Base-by-base conservation (phyloP, 2,113 vertebrate genomes). In the Lepidothrix coronata region DNA sequence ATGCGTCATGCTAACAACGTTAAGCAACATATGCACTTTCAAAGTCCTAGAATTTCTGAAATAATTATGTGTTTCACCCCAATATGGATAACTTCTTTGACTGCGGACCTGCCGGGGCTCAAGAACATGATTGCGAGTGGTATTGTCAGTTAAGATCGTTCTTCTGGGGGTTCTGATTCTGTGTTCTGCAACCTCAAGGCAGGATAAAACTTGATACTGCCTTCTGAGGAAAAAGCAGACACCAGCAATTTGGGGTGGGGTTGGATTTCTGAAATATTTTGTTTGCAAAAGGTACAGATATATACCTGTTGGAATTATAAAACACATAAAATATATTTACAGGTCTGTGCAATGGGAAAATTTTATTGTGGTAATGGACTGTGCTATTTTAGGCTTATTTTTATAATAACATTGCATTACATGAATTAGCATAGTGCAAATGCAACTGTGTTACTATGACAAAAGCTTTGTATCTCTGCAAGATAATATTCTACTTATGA, bases 11-110 rank as follows among this genome's bases (percentile, higher is more conserved):
- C n/a, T 88, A 54, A 43, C 58, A 70, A 24, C 0, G 0, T 43
- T 49, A 49, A 41, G 6, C 54, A 33, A 25, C 44, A 20, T 21
- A 12, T 31, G 18, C 4, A 12, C n/a, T 66, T 83, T 80, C 31
- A 41, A 61, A 83, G 25, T n/a, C 41, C 39, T 44, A 37, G n/a
- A 52, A 62, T 63, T 81, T 94, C 54, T 58, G 61, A 43, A 92
- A 71, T 19, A 85, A 68, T 75, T 63, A 17, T 0, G 0, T 28
- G 8, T 71, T 12, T 49, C 11, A 55, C 33, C 14, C 16, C 22
- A 48, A 0, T 15, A 44, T n/a, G 62, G 21, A 35, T 52, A 24
- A 35, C 12, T 55, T 63, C 39, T 77, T 66, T 25, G 15, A 21
- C 7, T 0, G 1, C 14, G 28, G 71, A 43, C 25, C 15, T 9